phyloP scores from a whole-genome alignment of 2,888 invertebrate genomes.

The Drosophila rubida region DNA sequence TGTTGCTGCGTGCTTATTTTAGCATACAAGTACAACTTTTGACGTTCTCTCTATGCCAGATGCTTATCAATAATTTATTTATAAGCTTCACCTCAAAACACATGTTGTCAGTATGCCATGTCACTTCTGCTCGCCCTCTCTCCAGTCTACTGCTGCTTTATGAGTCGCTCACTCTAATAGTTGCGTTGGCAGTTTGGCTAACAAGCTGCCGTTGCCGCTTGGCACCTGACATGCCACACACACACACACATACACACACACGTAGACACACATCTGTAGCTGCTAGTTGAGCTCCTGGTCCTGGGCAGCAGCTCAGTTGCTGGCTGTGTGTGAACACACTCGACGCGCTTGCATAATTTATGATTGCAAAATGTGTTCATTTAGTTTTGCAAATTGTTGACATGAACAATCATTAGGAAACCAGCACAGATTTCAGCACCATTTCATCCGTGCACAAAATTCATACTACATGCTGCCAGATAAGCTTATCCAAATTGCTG shows the following conservation, averaged over 20 bases:
- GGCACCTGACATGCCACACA: conserved; percentile 43
- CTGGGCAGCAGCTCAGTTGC: conserved; percentile 28
- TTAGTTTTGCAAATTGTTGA: conserved; percentile 81
- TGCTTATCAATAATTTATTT: conserved; percentile 81
- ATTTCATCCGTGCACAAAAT: conserved; percentile 48
- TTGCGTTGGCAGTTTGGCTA: conserved; percentile 72
- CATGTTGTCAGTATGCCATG: conserved; percentile 74
- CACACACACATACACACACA: not conserved
- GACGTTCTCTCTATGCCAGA: conserved; percentile 72
- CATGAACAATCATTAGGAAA: conserved; percentile 76
- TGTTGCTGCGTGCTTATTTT: conserved; percentile 63
- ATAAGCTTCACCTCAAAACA: conserved; percentile 79
- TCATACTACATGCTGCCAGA: conserved; percentile 26
- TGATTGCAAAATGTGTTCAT: conserved; percentile 78
- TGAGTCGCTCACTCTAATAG: conserved; percentile 57
- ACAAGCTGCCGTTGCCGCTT: conserved; percentile 67
- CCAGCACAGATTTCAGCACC: conserved; percentile 71
- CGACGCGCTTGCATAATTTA: conserved; percentile 73
- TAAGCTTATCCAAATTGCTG: conserved; percentile 20
- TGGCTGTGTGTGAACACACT: conserved; percentile 43
- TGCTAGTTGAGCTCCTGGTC: conserved; percentile 6
- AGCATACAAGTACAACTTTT: conserved; percentile 75
- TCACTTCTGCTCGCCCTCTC: conserved; percentile 8
- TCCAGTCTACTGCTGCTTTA: conserved; percentile 28
- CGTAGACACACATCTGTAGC: conserved; percentile 4